Evolutionary conservation across 2,888 invertebrate species (phyloP).

Genomic region (Cenopis cana): DNA sequence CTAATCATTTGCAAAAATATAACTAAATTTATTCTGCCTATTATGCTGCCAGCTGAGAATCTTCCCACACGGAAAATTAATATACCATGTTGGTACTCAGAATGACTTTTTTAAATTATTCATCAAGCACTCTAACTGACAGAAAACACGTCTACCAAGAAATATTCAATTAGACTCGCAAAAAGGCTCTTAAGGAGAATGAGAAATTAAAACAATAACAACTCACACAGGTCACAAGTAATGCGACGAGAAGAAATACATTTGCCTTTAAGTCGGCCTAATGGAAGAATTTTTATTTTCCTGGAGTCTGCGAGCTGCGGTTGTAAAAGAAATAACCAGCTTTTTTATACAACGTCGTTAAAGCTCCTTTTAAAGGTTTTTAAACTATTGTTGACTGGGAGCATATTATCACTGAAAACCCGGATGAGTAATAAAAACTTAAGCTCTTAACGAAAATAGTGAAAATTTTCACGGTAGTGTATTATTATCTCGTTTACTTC

Average conservation of each 20-base stretch:
- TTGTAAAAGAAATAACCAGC: conserved; percentile 49
- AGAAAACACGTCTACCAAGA: conserved; percentile 52
- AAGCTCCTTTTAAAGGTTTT: conserved; percentile 12
- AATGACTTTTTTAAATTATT: conserved; percentile 61
- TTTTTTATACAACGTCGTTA: conserved; percentile 45
- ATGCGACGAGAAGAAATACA: conserved; percentile 45
- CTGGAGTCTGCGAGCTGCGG: conserved; percentile 44
- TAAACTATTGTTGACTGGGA: not conserved
- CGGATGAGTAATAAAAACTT: conserved; percentile 12
- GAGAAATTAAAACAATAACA: conserved; percentile 54
- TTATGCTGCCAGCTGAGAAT: not conserved
- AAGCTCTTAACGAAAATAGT: conserved; percentile 7
- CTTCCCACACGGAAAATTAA: conserved; percentile 36
- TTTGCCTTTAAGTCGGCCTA: conserved; percentile 48
- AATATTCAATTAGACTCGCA: conserved; percentile 63
- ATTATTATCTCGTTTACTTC: conserved; percentile 16
- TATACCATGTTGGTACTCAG: conserved; percentile 49
- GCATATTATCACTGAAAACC: conserved; percentile 1
- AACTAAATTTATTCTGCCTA: not conserved
- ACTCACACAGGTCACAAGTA: conserved; percentile 47
- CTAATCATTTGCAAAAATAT: not conserved
- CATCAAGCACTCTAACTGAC: conserved; percentile 54
- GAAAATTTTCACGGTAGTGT: not conserved
- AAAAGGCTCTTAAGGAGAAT: conserved; percentile 54
- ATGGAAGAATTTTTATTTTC: conserved; percentile 51